Evolutionary conservation across 2,888 invertebrate genomes (phyloP), one percentile per base, ranked within the genome.

Genomic region (Dione vanillae): DNA sequence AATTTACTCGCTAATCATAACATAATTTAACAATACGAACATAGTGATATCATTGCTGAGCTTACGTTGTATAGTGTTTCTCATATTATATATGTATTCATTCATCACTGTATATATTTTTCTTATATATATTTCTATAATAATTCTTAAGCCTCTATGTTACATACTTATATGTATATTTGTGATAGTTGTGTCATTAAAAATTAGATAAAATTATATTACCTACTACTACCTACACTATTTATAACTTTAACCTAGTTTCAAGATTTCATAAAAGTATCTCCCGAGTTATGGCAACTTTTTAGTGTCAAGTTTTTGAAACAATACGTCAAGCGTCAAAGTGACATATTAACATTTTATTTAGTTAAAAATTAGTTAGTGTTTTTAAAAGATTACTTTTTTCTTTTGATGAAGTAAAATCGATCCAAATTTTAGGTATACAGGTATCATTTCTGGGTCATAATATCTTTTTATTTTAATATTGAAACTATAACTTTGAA

Each of bases 261-360:
- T 16, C 16, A 47, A n/a, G n/a, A n/a, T 27, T 5, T 27, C 27
- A 2, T 47, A 47, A 49, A 7, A 19, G 16, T 37, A 11, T 1
- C 11, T 16, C 56, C 37, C 37, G 3, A 8, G 20, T 11, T 41
- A 47, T 67, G 67, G 67, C 67, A 67, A 67, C 67, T 58, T 40
- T 40, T 20, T 9, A 43, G 49, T 67, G 40, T 49, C 47, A 58
- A 45, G n/a, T 2, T 58, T 43, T 20, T 35, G 11, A 58, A 47
- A 47, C 66, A 40, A 16, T 20, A 41, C 40, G 40, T 40, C 35
- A 49, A 49, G 20, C 11, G 45, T 59, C 49, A 67, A 59, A 59
- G 20, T 61, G 45, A 45, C 61, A 45, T 27, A 61, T 61, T 58
- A 35, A 45, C 45, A 16, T 35, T 56, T 41, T 51, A 54, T 65